These are phyloP conservation scores for Odontothrips loti DNA, from an alignment of 2,888 invertebrate species.

Conservation along the genomic window DNA sequence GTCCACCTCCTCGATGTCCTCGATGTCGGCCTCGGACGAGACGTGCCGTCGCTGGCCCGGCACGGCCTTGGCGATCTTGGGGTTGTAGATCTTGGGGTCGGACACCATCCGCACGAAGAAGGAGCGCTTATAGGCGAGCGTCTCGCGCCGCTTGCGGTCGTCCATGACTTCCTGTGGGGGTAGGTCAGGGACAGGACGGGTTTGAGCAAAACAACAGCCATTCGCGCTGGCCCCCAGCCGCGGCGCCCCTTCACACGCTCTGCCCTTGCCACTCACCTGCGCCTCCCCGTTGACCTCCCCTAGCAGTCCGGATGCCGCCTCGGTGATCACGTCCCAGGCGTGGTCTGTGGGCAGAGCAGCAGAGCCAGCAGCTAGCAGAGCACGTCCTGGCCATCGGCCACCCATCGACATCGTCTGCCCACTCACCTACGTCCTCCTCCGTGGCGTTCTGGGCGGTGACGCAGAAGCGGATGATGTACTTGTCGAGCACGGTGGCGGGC, in stretches of 20 bases:
- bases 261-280: neutral
- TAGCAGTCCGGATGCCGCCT: slow-evolving; percentile 72
- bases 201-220: no score
- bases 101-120: slow-evolving; percentile 98
- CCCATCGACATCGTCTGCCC: neutral
- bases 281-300: slow-evolving; percentile 61
- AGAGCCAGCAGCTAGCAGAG: neutral
- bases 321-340: slow-evolving; percentile 80
- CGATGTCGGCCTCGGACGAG: slow-evolving; percentile 42
- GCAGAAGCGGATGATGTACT: slow-evolving; percentile 90
- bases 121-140: slow-evolving; percentile 84
- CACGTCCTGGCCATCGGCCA: no score
- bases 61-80: slow-evolving; percentile 75
- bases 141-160: slow-evolving; percentile 70
- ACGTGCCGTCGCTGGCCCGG: slow-evolving; percentile 58
- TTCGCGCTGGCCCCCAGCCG: no score
- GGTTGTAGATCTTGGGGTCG: slow-evolving; percentile 94
- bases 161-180: slow-evolving; percentile 57
- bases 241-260: no score
- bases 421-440: slow-evolving; percentile 71
- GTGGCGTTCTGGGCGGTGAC: slow-evolving; percentile 87
- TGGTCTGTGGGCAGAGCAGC: slow-evolving; percentile 55
- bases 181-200: neutral
- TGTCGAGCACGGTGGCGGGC: slow-evolving; percentile 83
- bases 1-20: slow-evolving; percentile 41